These are phyloP conservation scores for Dasysyrphus tricinctus DNA, from an alignment of 2,888 invertebrate genomes.

Conservation along the genomic window DNA sequence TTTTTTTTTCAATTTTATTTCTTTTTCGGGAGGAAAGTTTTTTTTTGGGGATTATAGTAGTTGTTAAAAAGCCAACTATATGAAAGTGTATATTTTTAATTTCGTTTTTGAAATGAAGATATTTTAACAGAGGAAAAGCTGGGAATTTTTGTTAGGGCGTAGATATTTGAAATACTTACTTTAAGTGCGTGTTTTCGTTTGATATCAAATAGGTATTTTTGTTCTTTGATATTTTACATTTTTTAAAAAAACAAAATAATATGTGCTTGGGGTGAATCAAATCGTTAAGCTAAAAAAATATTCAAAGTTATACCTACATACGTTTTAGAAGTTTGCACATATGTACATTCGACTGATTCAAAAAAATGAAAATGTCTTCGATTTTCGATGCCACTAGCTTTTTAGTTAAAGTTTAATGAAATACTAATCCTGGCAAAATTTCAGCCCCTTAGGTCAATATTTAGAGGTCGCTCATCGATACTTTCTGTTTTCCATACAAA, in stretches of 20 bases:
- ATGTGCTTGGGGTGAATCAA: too few species aligned
- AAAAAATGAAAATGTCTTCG: too few species aligned
- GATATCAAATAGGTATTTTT: neutral
- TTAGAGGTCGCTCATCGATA: too few species aligned
- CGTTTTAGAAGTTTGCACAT: too few species aligned
- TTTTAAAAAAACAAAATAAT: neutral
- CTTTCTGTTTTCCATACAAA: too few species aligned
- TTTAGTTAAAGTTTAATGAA: too few species aligned
- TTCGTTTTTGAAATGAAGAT: constrained; percentile 31
- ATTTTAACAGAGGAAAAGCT: constrained; percentile 7
- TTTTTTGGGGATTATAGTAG: neutral
- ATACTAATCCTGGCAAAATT: too few species aligned
- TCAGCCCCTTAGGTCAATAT: too few species aligned
- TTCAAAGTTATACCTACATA: too few species aligned
- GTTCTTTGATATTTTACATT: neutral
- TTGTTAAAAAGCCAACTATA: constrained; percentile 4
- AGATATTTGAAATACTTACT: neutral
- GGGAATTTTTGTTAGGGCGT: neutral
- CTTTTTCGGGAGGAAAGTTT: neutral
- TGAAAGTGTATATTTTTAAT: neutral
- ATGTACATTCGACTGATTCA: too few species aligned
- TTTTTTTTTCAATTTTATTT: constrained; percentile 1
- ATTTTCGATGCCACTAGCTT: too few species aligned
- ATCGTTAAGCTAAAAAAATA: too few species aligned
- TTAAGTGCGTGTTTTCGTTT: neutral